phyloP scores from a whole-genome alignment of 30 jellyfish, hydroid and myxozoan species.

The Euphysa ruthae region DNA sequence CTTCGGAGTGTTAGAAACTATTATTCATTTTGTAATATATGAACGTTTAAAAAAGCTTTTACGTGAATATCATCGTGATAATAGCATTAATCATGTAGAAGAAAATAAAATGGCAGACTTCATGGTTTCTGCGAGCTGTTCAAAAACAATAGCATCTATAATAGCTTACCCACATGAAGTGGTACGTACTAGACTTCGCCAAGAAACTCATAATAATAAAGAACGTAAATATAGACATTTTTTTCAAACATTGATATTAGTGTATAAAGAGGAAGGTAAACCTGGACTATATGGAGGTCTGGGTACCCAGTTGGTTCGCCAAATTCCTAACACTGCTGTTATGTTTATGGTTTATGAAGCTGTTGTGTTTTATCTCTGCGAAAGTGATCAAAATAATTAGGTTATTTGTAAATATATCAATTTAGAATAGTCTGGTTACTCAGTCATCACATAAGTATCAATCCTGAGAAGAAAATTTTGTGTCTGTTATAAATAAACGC shows the following conservation, averaged over 20 bases:
- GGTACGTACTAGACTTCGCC: constrained; percentile 93
- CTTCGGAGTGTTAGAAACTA: constrained; percentile 87
- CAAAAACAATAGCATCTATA: constrained; percentile 86
- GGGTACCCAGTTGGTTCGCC: constrained; percentile 81
- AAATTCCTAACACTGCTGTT: constrained; percentile 86
- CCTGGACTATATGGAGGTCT: constrained; percentile 84
- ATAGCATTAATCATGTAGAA: constrained; percentile 26
- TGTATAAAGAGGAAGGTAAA: constrained; percentile 88
- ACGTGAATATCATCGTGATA: constrained; percentile 48
- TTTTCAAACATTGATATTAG: constrained; percentile 65
- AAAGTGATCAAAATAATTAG: background rate
- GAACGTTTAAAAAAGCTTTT: constrained; percentile 72
- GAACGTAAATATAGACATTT: constrained; percentile 66
- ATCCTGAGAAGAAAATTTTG: too few relatives aligned
- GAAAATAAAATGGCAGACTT: constrained; percentile 78
- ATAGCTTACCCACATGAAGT: constrained; percentile 96
- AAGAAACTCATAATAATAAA: constrained; percentile 55
- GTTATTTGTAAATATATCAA: too few relatives aligned
- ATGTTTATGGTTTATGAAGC: constrained; percentile 86
- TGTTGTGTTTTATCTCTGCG: constrained; percentile 28
- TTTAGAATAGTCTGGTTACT: too few relatives aligned
- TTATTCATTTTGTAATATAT: constrained; percentile 84
- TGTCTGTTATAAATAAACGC: too few relatives aligned
- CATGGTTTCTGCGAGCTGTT: constrained; percentile 91
- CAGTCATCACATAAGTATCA: too few relatives aligned